phyloP scores from a whole-genome alignment of 1,140 invertebrate species.

The Phymastichus coffea region DNA sequence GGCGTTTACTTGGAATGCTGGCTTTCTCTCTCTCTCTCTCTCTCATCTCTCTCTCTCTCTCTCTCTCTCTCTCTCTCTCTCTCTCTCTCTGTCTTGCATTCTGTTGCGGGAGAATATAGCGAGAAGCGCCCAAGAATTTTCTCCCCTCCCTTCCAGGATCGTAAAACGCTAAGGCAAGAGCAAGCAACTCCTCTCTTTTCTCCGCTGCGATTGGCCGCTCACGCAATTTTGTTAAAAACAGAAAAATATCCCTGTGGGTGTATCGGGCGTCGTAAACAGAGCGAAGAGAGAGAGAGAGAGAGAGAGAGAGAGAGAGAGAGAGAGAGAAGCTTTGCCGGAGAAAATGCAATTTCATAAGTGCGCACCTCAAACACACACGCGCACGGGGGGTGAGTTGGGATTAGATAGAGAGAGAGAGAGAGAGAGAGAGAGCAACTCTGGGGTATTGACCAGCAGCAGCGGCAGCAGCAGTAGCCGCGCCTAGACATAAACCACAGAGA shows the following conservation, averaged over 20 bases:
- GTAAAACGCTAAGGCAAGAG: too few species aligned
- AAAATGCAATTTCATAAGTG: constrained; percentile 23
- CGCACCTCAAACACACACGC: not conserved
- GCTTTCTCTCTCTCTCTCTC: too few species aligned
- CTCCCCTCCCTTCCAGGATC: too few species aligned
- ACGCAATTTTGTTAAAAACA: too few species aligned
- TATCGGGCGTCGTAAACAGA: constrained; percentile 34
- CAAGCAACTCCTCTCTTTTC: too few species aligned
- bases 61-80: not conserved
- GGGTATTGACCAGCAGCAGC: constrained; percentile 10
- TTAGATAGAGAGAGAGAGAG: constrained; percentile 2
- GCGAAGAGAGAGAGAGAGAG: constrained; percentile 25
- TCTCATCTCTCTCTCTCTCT: too few species aligned
- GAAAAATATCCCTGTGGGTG: too few species aligned
- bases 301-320: not conserved
- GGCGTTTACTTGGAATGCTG: too few species aligned
- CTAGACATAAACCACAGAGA: constrained; percentile 21
- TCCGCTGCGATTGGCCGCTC: too few species aligned
- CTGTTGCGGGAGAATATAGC: too few species aligned
- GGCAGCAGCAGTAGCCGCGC: not conserved
- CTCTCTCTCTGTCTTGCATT: too few species aligned
- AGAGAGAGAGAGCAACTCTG: not conserved
- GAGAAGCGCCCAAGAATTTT: too few species aligned
- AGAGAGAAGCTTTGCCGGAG: not conserved
- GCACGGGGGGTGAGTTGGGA: not conserved